A percentile compares a stretch with the other conserved stretches of the same genome.
These are phyloP conservation scores for Spizaetus ornatus DNA, from an alignment of 2,113 vertebrate genomes.

Conservation along the genomic window DNA sequence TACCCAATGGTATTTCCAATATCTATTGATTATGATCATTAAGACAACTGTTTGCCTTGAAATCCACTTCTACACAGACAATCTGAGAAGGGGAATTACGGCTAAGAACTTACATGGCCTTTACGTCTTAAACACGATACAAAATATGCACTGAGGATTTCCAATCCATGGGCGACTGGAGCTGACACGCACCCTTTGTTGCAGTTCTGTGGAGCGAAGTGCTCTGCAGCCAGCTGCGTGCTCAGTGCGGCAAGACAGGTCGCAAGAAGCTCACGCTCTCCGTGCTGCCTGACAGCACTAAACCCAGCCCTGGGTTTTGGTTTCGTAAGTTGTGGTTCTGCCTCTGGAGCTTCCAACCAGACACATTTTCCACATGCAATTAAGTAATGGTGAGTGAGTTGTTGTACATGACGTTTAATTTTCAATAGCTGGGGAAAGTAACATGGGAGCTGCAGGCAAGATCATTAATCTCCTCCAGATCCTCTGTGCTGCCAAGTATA, in stretches of 20 bases:
- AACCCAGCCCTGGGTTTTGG: neutral
- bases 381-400: slow-evolving; percentile 57
- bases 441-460: slow-evolving; percentile 45
- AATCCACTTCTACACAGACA: neutral
- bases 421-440: slow-evolving; percentile 35
- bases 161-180: neutral
- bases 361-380: slow-evolving; percentile 60
- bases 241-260: neutral
- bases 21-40: neutral
- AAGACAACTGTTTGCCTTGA: neutral
- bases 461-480: slow-evolving; percentile 64
- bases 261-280: neutral
- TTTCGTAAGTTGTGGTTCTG: slow-evolving; percentile 13
- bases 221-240: neutral
- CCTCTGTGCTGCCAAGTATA: slow-evolving; percentile 59
- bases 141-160: neutral
- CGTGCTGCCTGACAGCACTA: neutral
- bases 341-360: slow-evolving; percentile 40
- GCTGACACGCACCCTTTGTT: neutral
- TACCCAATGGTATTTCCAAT: neutral
- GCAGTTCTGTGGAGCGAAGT: neutral
- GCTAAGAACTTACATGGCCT: neutral
- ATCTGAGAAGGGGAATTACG: neutral
- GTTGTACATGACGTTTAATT: slow-evolving; percentile 51
- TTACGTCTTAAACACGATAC: accelerated